Base-by-base conservation (phyloP, 2,113 vertebrate genomes). In the Apistogramma diplotaenia region DNA sequence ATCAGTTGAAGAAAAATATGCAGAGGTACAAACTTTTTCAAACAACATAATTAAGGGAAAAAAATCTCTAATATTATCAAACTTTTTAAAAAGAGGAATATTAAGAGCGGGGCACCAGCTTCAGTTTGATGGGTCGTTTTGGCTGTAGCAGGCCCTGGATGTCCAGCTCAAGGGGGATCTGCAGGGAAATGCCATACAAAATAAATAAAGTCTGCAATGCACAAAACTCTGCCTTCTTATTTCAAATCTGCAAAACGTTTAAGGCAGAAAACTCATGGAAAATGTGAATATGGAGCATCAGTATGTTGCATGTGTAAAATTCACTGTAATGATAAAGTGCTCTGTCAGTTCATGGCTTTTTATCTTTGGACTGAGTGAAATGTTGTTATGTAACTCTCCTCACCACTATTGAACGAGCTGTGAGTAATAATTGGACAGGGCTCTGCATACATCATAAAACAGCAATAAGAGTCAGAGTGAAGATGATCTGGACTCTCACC, bases 121-220 rank as follows among this genome's bases (percentile, higher is more conserved):
- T 96, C 71, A 97, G 92, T 31, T 92, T 57, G 55, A 97, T 93
- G 21, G 95, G 96, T 74, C 94, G 71, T 90, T 95, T 95, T 0
- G 95, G 94, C 3, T 78, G 57, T 23, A 96, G 6, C 25, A 96
- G 79, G 54, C 83, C 89, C 55, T 86, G 80, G 0, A 23, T 29
- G 61, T 94, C 95, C 91, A 97, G 1, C 70, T 96, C 92, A 23
- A 96, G 6, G 0, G 96, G 96, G 59, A 96, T 85, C 96, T 97
- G 82, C 25, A 43, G 1, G 61, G 75, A 33, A 79, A 74, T 33
- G 0, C 23, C 6, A 77, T 8, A 25, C 19, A 58, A 4, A 53
- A 6, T 56, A 40, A 8, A 1, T 5, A 7, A 31, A 31, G 31
- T 31, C 31, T n/a, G n/a, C n/a, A n/a, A n/a, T n/a, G n/a, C n/a